phyloP scores from a whole-genome alignment of 2,113 vertebrate genomes.

The Chamaea fasciata region DNA sequence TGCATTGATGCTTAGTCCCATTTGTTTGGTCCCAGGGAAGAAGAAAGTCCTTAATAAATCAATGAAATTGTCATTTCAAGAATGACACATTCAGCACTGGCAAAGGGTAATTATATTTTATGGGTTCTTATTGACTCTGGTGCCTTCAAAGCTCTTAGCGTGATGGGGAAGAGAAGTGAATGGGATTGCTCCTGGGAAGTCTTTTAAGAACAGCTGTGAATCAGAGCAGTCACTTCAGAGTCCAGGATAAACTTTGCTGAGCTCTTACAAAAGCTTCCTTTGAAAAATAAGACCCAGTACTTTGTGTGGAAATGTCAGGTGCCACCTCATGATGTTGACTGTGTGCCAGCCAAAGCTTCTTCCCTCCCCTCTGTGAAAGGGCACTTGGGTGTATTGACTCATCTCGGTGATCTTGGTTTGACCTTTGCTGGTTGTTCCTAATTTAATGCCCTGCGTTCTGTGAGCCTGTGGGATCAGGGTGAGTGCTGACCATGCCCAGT shows the following conservation, averaged over 20 bases:
- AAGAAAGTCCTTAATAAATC: constrained; percentile 56
- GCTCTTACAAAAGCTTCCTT: constrained; percentile 11
- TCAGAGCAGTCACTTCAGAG: not conserved
- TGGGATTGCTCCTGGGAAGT: constrained; percentile 15
- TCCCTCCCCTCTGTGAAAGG: not conserved
- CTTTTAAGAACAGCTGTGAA: constrained; percentile 38
- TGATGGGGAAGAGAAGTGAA: constrained; percentile 12
- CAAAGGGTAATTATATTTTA: constrained; percentile 69
- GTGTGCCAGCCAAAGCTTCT: not conserved
- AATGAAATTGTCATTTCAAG: constrained; percentile 65
- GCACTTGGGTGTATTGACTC: not conserved
- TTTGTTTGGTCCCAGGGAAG: constrained; percentile 46
- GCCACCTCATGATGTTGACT: not conserved
- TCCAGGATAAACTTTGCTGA: constrained; percentile 22
- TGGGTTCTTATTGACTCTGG: constrained; percentile 46
- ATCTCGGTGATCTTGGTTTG: not conserved
- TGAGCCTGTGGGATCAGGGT: not conserved
- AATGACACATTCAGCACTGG: constrained; percentile 56
- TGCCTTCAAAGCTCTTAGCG: constrained; percentile 25
- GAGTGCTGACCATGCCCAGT: not conserved
- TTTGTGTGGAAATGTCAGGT: constrained; percentile 28
- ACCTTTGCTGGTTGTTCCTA: not conserved
- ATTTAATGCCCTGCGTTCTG: not conserved
- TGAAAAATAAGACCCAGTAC: not conserved
- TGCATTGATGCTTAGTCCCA: constrained; percentile 37